Conservation (phyloP, 2,797 vertebrate species). For the Coluber constrictor region DNA sequence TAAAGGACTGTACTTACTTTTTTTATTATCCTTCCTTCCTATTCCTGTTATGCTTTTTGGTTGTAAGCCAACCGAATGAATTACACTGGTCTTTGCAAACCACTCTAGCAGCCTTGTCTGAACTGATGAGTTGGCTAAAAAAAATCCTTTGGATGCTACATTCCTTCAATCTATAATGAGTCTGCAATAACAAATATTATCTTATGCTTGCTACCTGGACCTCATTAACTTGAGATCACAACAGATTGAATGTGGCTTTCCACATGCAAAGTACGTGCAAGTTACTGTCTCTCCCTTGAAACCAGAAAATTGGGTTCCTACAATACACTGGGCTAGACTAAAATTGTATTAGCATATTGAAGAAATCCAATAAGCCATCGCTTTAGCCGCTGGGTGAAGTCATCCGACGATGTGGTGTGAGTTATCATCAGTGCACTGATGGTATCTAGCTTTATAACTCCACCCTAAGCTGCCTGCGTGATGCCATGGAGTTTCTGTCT, state of each 20-base stretch:
- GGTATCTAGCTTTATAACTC: background rate
- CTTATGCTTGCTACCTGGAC: background rate
- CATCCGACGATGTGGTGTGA: background rate
- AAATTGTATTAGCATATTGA: background rate
- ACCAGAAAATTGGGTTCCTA: background rate
- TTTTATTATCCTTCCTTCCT: background rate
- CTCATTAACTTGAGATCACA: background rate
- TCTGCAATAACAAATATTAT: background rate
- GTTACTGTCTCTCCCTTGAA: background rate
- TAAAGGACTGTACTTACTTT: background rate
- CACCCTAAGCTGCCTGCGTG: background rate
- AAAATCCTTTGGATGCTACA: background rate
- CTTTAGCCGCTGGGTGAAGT: background rate
- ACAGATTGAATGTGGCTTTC: background rate
- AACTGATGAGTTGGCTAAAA: background rate
- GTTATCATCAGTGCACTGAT: background rate
- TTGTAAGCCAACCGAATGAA: background rate
- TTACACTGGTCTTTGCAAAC: background rate
- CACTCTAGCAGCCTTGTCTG: background rate
- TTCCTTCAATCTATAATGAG: background rate
- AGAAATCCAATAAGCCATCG: background rate
- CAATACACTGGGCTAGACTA: background rate
- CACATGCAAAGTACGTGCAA: background rate
- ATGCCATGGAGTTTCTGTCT: background rate
- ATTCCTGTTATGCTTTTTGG: background rate